Conservation (phyloP, 2,888 invertebrate genomes). For the Priocnemis perturbator region DNA sequence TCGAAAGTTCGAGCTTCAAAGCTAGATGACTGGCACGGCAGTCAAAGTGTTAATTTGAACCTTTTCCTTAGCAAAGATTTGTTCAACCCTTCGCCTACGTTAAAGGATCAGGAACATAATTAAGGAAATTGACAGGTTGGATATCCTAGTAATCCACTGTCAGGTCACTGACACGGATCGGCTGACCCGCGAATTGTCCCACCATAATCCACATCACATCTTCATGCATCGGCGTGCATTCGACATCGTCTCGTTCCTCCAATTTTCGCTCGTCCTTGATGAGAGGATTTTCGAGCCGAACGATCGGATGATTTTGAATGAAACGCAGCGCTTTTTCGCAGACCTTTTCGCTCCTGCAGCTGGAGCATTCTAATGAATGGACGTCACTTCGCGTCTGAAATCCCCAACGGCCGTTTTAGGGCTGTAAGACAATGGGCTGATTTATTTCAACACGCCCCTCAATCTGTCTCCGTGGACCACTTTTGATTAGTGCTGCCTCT, state of each 20-base stretch:
- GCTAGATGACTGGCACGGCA: no score
- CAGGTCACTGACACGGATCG: no score
- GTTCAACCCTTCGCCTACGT: no score
- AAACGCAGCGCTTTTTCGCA: conserved; percentile 24
- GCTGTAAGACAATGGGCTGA: conserved; percentile 69
- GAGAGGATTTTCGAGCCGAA: conserved; percentile 24
- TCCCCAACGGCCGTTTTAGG: conserved; percentile 69
- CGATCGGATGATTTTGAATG: conserved; percentile 36
- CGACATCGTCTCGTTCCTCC: neutral
- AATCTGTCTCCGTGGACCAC: conserved; percentile 67
- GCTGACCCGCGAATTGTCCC: no score
- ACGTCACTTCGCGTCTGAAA: conserved; percentile 60
- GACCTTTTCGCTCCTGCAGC: conserved; percentile 58
- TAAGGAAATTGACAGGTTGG: no score
- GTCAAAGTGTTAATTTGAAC: no score
- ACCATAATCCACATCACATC: no score
- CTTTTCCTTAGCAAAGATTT: no score
- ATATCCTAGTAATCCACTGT: no score
- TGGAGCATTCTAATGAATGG: conserved; percentile 63
- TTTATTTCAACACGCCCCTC: conserved; percentile 66
- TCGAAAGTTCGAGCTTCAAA: no score
- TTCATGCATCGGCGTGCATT: no score
- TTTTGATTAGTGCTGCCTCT: conserved; percentile 61
- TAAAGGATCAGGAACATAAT: no score
- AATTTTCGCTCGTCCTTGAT: conserved; percentile 11